A percentile compares a stretch with the other conserved stretches of the same genome.
These are phyloP conservation scores for Microchrysa polita DNA, from an alignment of 2,888 invertebrate species.

Conservation along the genomic window DNA sequence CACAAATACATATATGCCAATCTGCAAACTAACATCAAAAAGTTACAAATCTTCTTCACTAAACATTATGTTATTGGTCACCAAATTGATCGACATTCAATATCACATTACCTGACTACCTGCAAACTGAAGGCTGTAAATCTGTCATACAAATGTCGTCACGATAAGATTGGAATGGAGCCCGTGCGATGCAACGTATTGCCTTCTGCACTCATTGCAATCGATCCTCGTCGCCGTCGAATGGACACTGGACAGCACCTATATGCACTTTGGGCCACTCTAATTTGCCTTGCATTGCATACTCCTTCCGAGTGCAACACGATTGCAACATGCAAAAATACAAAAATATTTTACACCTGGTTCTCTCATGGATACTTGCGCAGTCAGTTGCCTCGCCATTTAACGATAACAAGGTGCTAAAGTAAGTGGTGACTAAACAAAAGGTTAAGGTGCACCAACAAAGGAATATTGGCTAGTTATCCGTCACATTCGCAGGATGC, in stretches of 20 bases:
- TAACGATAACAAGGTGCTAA: conserved; percentile 44
- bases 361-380: background rate
- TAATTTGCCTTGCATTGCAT: background rate
- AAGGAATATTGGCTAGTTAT: conserved; percentile 27
- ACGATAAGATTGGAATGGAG: conserved; percentile 41
- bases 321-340: background rate
- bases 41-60: background rate
- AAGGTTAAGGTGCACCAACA: conserved; percentile 35
- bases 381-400: conserved; percentile 32
- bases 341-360: conserved; percentile 37
- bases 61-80: conserved; percentile 13
- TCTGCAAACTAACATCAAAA: too few relatives aligned
- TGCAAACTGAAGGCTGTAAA: conserved; percentile 40
- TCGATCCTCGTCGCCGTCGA: conserved; percentile 30
- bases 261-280: conserved; percentile 14
- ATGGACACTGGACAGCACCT: conserved; percentile 9
- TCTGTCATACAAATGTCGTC: conserved; percentile 36
- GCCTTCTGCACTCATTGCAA: conserved; percentile 35
- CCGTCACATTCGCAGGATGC: conserved; percentile 12
- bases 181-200: conserved; percentile 8
- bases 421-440: conserved; percentile 38
- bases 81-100: conserved; percentile 29
- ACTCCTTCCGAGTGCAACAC: background rate
- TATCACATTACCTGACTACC: conserved; percentile 36
- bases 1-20: too few relatives aligned